Base-by-base conservation (phyloP, 2,888 invertebrate species). In the Cryptus viduatorius region DNA sequence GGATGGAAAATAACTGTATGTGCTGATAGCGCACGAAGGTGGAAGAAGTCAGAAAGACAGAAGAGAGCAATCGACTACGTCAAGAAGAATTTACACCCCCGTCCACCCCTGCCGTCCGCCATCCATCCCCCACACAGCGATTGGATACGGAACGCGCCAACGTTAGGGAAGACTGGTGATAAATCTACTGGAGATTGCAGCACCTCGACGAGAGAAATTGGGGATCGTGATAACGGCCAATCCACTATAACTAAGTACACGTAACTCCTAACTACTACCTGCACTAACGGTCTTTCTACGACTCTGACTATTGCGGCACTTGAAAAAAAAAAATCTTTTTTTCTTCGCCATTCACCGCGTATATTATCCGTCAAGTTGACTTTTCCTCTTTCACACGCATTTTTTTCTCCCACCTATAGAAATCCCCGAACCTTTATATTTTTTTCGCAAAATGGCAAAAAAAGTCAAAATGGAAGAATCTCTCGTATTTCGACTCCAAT, bases 161-260 rank as follows among this genome's bases (percentile, higher is more conserved):
- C 19, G 82, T 24, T 67, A 79, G 59, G 44, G 37, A 64, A 65
- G 65, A 14, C 44, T 81, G 79, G 83, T 81, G 75, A 86, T 86
- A 86, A 87, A 87, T 87, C 84, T 86, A 75, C 76, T 79, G 84
- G 75, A 84, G 83, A 86, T 86, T 85, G 86, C 83, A 61, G 73
- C 65, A 59, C 72, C 61, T 42, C 83, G 82, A 86, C 77, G 76
- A 86, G 85, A 84, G 84, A 86, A 87, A 87, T 86, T 87, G 87
- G 83, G 86, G 82, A 85, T 85, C 84, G 83, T 84, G 87, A 87
- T 86, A 86, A 82, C 79, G 78, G 78, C 77, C 75, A 77, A 86
- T 86, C 79, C 65, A 83, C 84, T 78, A 64, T 50, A 69, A 42
- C 72, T 44, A 29, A 24, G n/a, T 79, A 42, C 56, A 82, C 50